Conservation (phyloP, 2,797 vertebrate species). For the Sternotherus odoratus region DNA sequence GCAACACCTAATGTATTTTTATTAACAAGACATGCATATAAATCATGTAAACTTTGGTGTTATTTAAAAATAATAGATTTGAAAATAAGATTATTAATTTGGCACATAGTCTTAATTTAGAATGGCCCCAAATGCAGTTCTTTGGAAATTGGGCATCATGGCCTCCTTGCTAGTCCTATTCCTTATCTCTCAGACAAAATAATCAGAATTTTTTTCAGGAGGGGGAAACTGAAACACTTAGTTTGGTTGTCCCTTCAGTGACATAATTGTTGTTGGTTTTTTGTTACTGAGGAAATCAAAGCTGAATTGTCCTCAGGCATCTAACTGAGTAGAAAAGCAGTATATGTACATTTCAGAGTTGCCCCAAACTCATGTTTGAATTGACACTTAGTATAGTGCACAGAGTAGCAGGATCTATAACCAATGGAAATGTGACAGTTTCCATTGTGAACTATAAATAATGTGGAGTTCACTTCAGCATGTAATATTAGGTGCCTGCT, state of each 20-base stretch:
- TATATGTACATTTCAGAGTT: background rate
- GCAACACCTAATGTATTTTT: background rate
- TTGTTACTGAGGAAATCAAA: conserved; percentile 42
- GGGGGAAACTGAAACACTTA: conserved; percentile 28
- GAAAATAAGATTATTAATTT: accelerated
- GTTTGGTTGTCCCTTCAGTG: conserved; percentile 38
- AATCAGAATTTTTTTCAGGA: conserved; percentile 36
- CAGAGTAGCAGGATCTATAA: too few relatives aligned
- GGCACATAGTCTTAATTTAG: background rate
- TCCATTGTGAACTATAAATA: background rate
- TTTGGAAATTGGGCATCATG: background rate
- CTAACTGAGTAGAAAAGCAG: conserved; percentile 48
- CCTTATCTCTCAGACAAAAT: conserved; percentile 30
- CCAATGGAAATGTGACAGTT: background rate
- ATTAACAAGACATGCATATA: background rate
- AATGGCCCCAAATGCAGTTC: background rate
- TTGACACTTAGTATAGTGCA: background rate
- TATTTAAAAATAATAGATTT: background rate
- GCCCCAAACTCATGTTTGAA: background rate
- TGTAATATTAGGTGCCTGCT: background rate
- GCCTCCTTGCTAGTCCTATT: background rate
- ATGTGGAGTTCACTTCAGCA: background rate
- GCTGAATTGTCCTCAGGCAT: conserved; percentile 37
- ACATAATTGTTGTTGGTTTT: conserved; percentile 32
- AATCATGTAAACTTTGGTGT: background rate